Conservation (phyloP, 2,797 vertebrate species). For the Chelidonichthys spinosus region DNA sequence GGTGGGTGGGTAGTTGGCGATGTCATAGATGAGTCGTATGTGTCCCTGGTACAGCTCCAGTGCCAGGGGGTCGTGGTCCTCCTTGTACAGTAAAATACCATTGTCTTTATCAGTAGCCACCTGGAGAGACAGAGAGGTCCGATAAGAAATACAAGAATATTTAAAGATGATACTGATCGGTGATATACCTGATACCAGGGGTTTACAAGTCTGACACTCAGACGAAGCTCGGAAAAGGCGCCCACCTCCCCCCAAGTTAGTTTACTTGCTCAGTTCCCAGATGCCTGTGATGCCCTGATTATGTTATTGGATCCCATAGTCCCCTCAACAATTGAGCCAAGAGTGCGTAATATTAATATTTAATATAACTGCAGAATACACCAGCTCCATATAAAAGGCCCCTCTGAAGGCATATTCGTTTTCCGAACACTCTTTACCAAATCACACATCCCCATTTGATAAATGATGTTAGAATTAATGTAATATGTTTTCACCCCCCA, state of each 20-base stretch:
- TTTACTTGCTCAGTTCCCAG: neutral
- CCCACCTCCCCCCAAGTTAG: neutral
- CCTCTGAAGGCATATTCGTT: neutral
- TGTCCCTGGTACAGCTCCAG: constrained; percentile 97
- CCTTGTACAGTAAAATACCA: constrained; percentile 93
- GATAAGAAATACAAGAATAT: neutral
- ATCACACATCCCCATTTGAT: neutral
- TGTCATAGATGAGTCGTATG: constrained; percentile 93
- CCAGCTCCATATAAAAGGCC: neutral
- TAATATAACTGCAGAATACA: neutral
- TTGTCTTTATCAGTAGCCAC: constrained; percentile 97
- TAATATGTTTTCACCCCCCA: neutral
- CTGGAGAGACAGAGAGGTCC: constrained; percentile 69
- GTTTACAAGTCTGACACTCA: neutral
- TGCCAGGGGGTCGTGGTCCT: constrained; percentile 93
- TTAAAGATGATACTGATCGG: neutral
- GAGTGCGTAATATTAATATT: neutral
- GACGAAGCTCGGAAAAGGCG: neutral
- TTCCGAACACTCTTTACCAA: neutral
- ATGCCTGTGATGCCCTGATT: neutral
- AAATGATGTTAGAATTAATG: neutral
- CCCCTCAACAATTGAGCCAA: neutral
- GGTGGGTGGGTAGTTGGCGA: constrained; percentile 90
- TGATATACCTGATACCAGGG: neutral
- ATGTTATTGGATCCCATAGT: neutral